These are phyloP conservation scores for Gymnosoma rotundatum DNA, from an alignment of 2,888 invertebrate species.

Conservation along the genomic window DNA sequence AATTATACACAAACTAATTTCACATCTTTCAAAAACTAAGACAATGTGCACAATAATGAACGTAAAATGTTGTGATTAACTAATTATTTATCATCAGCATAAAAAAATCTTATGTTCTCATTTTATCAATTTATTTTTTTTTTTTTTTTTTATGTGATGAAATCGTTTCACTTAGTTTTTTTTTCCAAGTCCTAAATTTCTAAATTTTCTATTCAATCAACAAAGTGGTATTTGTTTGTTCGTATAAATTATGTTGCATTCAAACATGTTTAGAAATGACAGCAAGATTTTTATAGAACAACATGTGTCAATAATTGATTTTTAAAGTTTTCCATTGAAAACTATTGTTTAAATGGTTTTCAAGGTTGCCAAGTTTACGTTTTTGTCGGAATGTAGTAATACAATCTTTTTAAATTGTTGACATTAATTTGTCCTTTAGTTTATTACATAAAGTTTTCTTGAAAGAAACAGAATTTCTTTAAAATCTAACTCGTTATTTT, in stretches of 20 bases:
- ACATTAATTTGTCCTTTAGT: too few relatives aligned
- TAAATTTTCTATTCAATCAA: slow-evolving; percentile 4
- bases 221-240: slow-evolving; percentile 3
- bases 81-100: not conserved
- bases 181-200: not conserved
- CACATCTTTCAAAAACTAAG: not conserved
- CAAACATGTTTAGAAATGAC: slow-evolving; percentile 39
- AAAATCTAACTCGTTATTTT: too few relatives aligned
- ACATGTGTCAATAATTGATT: slow-evolving; percentile 60
- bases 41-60: slow-evolving; percentile 15
- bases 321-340: not conserved
- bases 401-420: too few relatives aligned
- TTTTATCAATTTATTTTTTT: slow-evolving; percentile 16
- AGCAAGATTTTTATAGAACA: slow-evolving; percentile 28
- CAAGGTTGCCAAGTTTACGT: not conserved
- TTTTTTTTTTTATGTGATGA: not conserved
- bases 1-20: not conserved
- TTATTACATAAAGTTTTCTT: too few relatives aligned
- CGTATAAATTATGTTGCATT: slow-evolving; percentile 34
- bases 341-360: not conserved
- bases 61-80: not conserved
- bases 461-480: too few relatives aligned
- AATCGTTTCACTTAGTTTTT: slow-evolving; percentile 7
- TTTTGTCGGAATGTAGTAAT: too few relatives aligned
- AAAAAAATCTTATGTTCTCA: slow-evolving; percentile 17